These are phyloP conservation scores for Plestiodon gilberti DNA, from an alignment of 2,113 vertebrate species.

Conservation along the genomic window DNA sequence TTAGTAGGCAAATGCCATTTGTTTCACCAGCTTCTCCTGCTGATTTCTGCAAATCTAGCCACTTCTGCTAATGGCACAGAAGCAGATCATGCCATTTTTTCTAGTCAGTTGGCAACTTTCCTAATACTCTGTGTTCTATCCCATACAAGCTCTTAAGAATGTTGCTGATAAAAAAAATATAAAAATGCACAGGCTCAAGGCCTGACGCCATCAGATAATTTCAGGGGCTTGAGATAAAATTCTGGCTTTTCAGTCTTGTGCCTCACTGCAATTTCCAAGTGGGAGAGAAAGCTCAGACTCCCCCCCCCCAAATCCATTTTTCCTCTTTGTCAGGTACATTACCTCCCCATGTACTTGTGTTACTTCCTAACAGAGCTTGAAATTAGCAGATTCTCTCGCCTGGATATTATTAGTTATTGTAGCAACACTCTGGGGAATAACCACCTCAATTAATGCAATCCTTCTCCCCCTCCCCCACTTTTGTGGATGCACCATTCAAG, in stretches of 20 bases:
- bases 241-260: background rate
- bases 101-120: background rate
- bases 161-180: background rate
- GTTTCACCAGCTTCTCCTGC: background rate
- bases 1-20: background rate
- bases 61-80: background rate
- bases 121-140: background rate
- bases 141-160: background rate
- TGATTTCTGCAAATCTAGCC: background rate
- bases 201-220: background rate
- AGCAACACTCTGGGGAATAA: background rate
- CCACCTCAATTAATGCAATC: background rate
- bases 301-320: background rate
- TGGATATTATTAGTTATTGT: conserved; percentile 8
- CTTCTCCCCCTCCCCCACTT: background rate
- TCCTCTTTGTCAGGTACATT: background rate
- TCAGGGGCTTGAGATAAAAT: background rate
- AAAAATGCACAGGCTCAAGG: background rate
- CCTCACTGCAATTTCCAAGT: background rate
- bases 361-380: conserved; percentile 19
- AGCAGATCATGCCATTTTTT: background rate
- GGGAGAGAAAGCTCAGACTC: background rate
- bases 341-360: background rate
- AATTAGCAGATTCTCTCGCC: background rate
- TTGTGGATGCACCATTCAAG: background rate